A percentile compares a stretch with the other conserved stretches of the same genome.
Conservation (phyloP, 1,140 invertebrate genomes). For the Sweltsa coloradensis region DNA sequence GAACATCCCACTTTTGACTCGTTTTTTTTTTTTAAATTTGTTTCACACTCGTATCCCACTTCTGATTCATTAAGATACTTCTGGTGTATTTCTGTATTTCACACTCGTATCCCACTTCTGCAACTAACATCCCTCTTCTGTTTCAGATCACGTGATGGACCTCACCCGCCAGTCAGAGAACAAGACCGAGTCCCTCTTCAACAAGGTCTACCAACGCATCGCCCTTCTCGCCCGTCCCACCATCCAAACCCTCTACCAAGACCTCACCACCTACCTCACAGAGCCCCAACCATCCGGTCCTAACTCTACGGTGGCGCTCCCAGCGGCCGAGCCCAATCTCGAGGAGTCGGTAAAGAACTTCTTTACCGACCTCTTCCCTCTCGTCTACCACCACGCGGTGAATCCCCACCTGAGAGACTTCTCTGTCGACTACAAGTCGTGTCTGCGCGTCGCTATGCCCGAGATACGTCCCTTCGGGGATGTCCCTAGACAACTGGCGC, state of each 20-base stretch:
- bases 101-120: too few relatives aligned
- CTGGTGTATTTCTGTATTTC: too few relatives aligned
- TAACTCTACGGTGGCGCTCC: constrained; percentile 13
- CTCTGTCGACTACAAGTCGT: constrained; percentile 59
- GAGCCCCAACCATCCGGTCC: constrained; percentile 14
- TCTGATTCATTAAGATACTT: too few relatives aligned
- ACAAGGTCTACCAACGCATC: constrained; percentile 60
- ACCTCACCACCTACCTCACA: constrained; percentile 50
- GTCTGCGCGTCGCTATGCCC: constrained; percentile 56
- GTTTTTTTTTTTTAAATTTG: too few relatives aligned
- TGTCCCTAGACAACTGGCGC: constrained; percentile 54
- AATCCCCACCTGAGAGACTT: constrained; percentile 43
- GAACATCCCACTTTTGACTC: too few relatives aligned
- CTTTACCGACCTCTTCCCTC: constrained; percentile 70
- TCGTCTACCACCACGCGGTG: constrained; percentile 63
- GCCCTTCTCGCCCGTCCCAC: constrained; percentile 44
- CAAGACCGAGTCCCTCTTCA: constrained; percentile 59
- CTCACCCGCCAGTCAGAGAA: constrained; percentile 64
- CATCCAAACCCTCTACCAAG: constrained; percentile 50
- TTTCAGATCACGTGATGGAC: constrained; percentile 60
- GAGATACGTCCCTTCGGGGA: constrained; percentile 71
- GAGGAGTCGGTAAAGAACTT: constrained; percentile 56
- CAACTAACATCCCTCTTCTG: too few relatives aligned
- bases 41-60: too few relatives aligned
- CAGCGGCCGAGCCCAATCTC: constrained; percentile 31